Conservation (phyloP, 92 coral and sea anemone species). For the Plumapathes pennacea region DNA sequence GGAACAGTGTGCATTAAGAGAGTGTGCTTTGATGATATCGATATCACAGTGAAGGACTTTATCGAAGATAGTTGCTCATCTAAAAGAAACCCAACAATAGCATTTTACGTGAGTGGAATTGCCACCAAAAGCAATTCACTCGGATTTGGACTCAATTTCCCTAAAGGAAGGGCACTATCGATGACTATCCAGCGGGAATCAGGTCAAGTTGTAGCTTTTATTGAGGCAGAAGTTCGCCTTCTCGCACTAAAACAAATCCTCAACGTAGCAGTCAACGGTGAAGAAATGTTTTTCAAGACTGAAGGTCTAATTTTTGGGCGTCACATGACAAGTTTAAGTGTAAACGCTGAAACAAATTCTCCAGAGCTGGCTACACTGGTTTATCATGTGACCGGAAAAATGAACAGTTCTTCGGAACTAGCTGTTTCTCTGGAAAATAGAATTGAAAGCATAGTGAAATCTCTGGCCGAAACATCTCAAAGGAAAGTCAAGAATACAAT, state of each 20-base stretch:
- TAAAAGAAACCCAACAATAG: background rate
- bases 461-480: conserved; percentile 3
- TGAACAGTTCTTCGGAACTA: conserved; percentile 36
- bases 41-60: conserved; percentile 4
- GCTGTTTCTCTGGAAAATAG: conserved; percentile 9
- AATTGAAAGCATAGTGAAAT: background rate
- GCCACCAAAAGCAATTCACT: background rate
- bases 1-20: conserved; percentile 7
- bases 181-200: conserved; percentile 10
- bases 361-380: conserved; percentile 23
- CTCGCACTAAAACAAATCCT: background rate
- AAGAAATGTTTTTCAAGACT: background rate
- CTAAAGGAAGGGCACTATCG: background rate
- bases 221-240: background rate
- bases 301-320: conserved; percentile 4
- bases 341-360: background rate
- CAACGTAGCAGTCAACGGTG: conserved; percentile 5
- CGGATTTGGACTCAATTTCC: conserved; percentile 1
- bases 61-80: conserved; percentile 2
- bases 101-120: background rate
- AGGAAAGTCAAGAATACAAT: too few species aligned
- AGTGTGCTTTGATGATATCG: conserved; percentile 21
- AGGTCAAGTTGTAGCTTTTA: background rate
- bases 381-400: conserved; percentile 18
- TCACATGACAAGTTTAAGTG: background rate